Percentiles rank a stretch among this genome's conserved stretches.
Conservation (phyloP, 2,113 vertebrate genomes). For the Corvus cornix region DNA sequence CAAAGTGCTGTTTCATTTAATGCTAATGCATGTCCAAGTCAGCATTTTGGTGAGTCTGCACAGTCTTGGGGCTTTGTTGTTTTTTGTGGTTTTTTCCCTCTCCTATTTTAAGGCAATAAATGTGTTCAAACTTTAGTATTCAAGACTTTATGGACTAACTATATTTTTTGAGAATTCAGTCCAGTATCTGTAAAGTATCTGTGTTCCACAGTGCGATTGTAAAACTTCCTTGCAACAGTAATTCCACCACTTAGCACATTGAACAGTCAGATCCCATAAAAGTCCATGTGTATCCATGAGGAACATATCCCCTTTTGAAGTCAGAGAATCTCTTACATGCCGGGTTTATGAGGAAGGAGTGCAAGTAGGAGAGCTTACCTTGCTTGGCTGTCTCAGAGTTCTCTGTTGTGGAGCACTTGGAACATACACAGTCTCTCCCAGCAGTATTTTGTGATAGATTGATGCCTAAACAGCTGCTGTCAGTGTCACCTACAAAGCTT, state of each 20-base stretch:
- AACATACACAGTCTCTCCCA: background rate
- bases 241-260: background rate
- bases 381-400: background rate
- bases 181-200: background rate
- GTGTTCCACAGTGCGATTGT: background rate
- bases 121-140: background rate
- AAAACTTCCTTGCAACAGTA: background rate
- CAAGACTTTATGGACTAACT: background rate
- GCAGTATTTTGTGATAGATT: background rate
- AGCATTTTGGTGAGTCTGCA: background rate
- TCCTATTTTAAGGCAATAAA: background rate
- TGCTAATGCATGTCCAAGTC: background rate
- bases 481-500: background rate
- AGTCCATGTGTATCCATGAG: background rate
- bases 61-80: accelerated
- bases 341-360: background rate
- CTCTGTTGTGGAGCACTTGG: background rate
- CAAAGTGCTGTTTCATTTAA: background rate
- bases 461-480: background rate
- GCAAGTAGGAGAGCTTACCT: background rate
- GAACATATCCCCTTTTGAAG: background rate
- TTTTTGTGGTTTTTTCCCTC: too few relatives aligned
- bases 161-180: background rate
- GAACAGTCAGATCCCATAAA: background rate
- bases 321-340: background rate